Conservation (phyloP, 2,888 invertebrate genomes). For the Acleris laterana region DNA sequence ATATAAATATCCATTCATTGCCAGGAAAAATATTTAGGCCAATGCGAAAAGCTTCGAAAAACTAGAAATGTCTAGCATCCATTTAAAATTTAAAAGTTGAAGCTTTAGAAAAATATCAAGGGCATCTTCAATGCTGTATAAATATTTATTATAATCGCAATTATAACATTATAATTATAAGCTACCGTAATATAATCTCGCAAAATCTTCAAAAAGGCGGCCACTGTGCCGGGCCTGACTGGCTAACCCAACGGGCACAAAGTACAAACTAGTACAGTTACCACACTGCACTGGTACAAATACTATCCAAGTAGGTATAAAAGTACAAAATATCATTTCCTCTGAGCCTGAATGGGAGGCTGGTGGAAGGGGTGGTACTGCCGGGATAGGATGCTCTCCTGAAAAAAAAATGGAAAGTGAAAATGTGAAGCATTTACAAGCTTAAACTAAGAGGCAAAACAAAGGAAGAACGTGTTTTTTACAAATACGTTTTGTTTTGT, state of each 20-base stretch:
- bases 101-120: slow-evolving; percentile 17
- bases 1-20: slow-evolving; percentile 38
- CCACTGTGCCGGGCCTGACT: neutral
- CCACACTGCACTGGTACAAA: slow-evolving; percentile 24
- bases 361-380: slow-evolving; percentile 79
- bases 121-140: neutral
- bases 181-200: slow-evolving; percentile 16
- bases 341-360: slow-evolving; percentile 69
- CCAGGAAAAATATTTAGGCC: slow-evolving; percentile 28
- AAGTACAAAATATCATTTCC: slow-evolving; percentile 59
- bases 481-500: no score
- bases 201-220: slow-evolving; percentile 32
- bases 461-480: no score
- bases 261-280: slow-evolving; percentile 26
- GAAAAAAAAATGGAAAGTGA: slow-evolving; percentile 44
- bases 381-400: slow-evolving; percentile 71
- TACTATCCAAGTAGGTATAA: slow-evolving; percentile 28
- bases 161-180: slow-evolving; percentile 18
- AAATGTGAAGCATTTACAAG: neutral
- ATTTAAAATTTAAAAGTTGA: slow-evolving; percentile 9
- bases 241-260: slow-evolving; percentile 7
- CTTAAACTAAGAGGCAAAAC: neutral
- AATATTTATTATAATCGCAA: slow-evolving; percentile 14
- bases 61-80: slow-evolving; percentile 27
- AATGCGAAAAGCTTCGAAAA: slow-evolving; percentile 32